Evolutionary conservation across 2,797 vertebrate species (phyloP), one percentile per base, ranked within the genome.

Genomic region (Acipenser transmontanus): DNA sequence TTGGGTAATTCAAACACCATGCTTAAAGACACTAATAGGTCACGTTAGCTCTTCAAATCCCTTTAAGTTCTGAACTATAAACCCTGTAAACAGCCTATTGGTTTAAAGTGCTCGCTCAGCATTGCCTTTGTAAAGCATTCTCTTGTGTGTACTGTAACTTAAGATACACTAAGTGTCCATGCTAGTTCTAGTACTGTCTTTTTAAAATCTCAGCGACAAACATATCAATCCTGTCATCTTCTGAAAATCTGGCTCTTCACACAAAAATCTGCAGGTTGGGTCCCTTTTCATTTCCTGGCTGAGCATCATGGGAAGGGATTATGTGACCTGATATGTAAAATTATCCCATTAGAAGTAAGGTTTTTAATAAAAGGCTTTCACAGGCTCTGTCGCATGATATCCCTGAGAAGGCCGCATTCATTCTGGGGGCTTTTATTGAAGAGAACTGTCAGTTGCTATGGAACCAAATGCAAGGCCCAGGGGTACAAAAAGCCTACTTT

Each of bases 381-480:
- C 77, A 72, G 78, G 63, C 66, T 72, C 4, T 75, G 85, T 69
- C 68, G 81, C 77, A 62, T 82, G 91, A 89, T 90, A 90, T 86
- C 85, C 89, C 84, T 91, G 89, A 88, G 90, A 92, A 89, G 80
- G 76, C 61, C 68, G 69, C 64, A 57, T 62, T 74, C 78, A 2
- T 60, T 61, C 72, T 34, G 50, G 64, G 72, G 61, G 64, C 57
- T 34, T 78, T 80, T 73, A 71, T 70, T 71, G 73, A 63, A 57
- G 70, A 70, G 71, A 79, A 75, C 72, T 65, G 59, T 70, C 65
- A 50, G 68, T 77, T 68, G 64, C 69, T 61, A 62, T 76, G 68
- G 79, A 80, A 77, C 80, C 61, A 0, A 59, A 73, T 5, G 2
- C 0, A 1, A 74, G 70, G 57, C 72, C 62, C 57, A 69, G 65